Base-by-base conservation (phyloP, 2,888 invertebrate species). In the Harpalus rufipes region DNA sequence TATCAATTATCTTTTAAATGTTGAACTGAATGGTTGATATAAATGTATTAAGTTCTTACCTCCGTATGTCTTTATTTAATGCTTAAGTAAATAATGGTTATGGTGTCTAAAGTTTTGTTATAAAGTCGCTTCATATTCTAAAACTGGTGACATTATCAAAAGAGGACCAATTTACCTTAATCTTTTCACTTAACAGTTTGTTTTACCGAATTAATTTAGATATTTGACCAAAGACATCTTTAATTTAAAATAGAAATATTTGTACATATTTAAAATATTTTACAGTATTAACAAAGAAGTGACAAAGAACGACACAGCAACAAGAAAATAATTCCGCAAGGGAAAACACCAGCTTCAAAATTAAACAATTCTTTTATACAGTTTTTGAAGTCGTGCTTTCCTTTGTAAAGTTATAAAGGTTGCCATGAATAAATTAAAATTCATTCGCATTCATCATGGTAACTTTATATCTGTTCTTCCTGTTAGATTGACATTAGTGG, bases 81-180 rank as follows among this genome's bases (percentile, higher is more conserved):
- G 39, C 65, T 65, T 65, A 68, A 68, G 63, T 59, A 59, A 59
- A 59, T 59, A 63, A 63, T 68, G 68, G 68, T 68, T 32, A 68
- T 39, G 68, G 68, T 68, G 63, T 63, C 44, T 63, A 63, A 61
- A 63, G 18, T 68, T 68, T 68, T 21, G 39, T 68, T 68, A 68
- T 39, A 68, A 65, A 72, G 68, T 82, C 76, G 83, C 83, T 74
- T 83, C 39, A 74, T 84, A 84, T 84, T 84, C 84, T 83, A 84
- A 84, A 44, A 84, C 78, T 78, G 76, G 65, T 78, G 76, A 78
- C 68, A 68, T 81, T 81, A 84, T 84, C 84, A 76, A 63, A 84
- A 78, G 84, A 39, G 84, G 84, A 84, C 84, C 84, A 84, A 84
- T 84, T 74, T 74, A 74, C 18, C 72, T 74, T 74, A 74, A 74